Base-by-base conservation (phyloP, 2,888 invertebrate genomes). In the Chloroclystis v-ata region DNA sequence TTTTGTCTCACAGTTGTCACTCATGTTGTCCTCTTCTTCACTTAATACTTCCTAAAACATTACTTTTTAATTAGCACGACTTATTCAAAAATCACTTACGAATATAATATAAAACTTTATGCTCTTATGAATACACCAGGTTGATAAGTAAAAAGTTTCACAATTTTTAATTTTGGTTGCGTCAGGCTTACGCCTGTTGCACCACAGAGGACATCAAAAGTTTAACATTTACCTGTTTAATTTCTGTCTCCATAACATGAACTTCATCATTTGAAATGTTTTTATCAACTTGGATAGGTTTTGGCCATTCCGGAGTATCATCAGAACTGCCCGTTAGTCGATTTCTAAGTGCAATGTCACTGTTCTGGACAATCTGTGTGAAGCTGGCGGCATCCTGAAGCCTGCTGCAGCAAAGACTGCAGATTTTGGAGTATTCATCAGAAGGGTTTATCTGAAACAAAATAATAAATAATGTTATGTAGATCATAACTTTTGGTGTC, bases 281-380 rank as follows among this genome's bases (percentile, higher is more conserved):
- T 52, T 69, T 78, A 4, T 77, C 74, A 0, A 85, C 53, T 53
- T 76, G 72, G 52, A 85, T 85, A 0, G 85, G 86, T 57, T 78
- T 75, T 0, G 85, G 86, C 86, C 85, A 85, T 20, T 14, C 28
- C 7, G 42, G 32, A 9, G 24, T 14, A 2, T 43, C 44, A 33
- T 25, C 14, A 0, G 5, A 10, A n/a, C 10, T 16, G 6, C 40
- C 25, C 7, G 26, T 42, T 2, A 20, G 12, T 6, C 47, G 42
- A 13, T 33, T 38, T n/a, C 57, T 67, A 0, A 83, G 61, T 9
- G 72, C 26, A 9, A 52, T 39, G 40, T 84, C 75, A 56, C 62
- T 75, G 4, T 56, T 60, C 37, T 66, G 59, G 1, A 80, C 82
- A 3, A 52, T 55, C 1, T 58, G 52, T 0, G 68, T 57, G 57